Base-by-base conservation (phyloP, 2,888 invertebrate species). In the Willowsia nigromaculata region DNA sequence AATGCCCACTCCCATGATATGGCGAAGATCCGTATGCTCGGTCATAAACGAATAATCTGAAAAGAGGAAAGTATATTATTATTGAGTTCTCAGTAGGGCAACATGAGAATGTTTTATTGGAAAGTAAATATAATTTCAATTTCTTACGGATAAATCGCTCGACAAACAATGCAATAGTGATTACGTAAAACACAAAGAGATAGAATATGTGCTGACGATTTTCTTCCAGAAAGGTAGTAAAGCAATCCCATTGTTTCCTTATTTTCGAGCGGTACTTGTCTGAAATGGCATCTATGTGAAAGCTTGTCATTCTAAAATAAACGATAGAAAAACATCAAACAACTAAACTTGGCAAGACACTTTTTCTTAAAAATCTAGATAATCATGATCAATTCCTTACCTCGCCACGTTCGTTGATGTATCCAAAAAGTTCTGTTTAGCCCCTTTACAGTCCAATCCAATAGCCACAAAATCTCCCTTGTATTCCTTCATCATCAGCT, bases 1-100 rank as follows among this genome's bases (percentile, higher is more conserved):
- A 78, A 99, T 99, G 0, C 99, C 98, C 1, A 98, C 98, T 0
- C 99, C 99, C 99, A 99, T 99, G 62, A 99, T 98, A 93, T 99
- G 98, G 0, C 99, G 95, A 92, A 99, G 94, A 94, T 99, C 99
- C 30, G 98, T 96, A 94, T 99, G 98, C 93, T 99, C 99, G 0
- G 98, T 96, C 97, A 99, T 97, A 94, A 98, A 98, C 0, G 98
- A 98, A 93, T 99, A 99, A 94, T 98, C 97, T 97, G 43, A 30
- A 65, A 65, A 90, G 90, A 86, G 88, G 88, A 62, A 50, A 80
- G 43, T 65, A 65, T 56, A n/a, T n/a, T n/a, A n/a, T n/a, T n/a
- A n/a, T 53, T n/a, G 18, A 1, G 18, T 3, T 18, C n/a, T n/a
- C 5, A 74, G 37, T 22, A n/a, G 22, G 22, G 13, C 37, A 40